Conservation (phyloP, 2,113 vertebrate genomes). For the Mohoua ochrocephala region DNA sequence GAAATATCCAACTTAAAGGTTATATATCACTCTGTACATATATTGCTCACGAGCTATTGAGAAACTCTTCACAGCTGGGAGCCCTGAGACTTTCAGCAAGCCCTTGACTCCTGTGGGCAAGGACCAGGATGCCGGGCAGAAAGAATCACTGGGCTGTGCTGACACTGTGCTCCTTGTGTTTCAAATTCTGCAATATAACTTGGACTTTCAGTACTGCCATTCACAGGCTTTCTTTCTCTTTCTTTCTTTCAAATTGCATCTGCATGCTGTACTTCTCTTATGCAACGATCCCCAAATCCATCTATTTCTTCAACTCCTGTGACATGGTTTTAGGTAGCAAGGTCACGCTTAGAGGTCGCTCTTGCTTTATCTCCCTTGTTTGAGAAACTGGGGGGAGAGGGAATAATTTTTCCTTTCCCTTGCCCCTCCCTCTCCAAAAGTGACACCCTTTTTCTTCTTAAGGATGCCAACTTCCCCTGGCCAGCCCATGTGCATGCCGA, state of each 20-base stretch:
- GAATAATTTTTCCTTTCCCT: neutral
- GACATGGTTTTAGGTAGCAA: neutral
- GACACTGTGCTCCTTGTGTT: neutral
- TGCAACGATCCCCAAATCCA: neutral
- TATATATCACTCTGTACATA: neutral
- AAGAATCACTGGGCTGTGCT: neutral
- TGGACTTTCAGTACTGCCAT: neutral
- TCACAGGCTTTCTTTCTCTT: neutral
- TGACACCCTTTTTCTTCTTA: neutral
- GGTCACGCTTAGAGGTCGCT: neutral
- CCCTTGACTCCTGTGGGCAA: neutral
- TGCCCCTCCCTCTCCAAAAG: neutral
- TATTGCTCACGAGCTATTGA: neutral
- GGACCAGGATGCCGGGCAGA: neutral
- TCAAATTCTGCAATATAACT: neutral
- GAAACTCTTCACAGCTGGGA: neutral
- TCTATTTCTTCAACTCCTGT: neutral
- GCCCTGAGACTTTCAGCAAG: neutral
- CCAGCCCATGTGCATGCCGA: neutral
- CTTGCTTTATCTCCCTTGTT: neutral
- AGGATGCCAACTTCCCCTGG: neutral
- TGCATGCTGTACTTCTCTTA: neutral
- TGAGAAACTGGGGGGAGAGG: neutral
- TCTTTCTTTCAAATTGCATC: neutral
- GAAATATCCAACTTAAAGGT: neutral